Evolutionary conservation across 1,140 invertebrate species (phyloP).

Genomic region (Drosophila tsacasi): DNA sequence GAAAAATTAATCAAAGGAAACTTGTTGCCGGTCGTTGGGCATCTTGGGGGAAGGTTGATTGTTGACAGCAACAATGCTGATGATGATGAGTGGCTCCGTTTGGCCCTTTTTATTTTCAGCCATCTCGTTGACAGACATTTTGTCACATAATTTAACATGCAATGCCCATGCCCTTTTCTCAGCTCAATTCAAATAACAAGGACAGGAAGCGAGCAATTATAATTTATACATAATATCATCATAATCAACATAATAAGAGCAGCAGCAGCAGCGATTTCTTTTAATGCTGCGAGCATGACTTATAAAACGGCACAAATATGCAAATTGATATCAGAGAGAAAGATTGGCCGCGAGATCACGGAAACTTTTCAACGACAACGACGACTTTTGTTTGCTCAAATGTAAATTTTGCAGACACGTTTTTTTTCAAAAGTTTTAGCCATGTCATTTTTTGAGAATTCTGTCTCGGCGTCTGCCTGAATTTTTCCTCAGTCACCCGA

Average conservation of each 20-base stretch:
- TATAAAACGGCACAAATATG: conserved; percentile 26
- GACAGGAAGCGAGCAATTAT: conserved; percentile 70
- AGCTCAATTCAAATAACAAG: conserved; percentile 36
- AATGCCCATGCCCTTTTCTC: conserved; percentile 42
- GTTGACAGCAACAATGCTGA: conserved; percentile 48
- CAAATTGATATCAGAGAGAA: conserved; percentile 39
- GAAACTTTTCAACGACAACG: conserved; percentile 20
- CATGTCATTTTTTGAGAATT: conserved; percentile 48
- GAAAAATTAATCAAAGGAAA: conserved; percentile 75
- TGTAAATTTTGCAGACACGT: conserved; percentile 51
- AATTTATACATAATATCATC: conserved; percentile 66
- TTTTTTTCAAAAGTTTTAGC: conserved; percentile 9
- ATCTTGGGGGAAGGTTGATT: conserved; percentile 24
- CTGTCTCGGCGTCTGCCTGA: conserved; percentile 9
- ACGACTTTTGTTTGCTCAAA: conserved; percentile 14
- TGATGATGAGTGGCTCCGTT: conserved; percentile 60
- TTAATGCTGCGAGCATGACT: conserved; percentile 19
- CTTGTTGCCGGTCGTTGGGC: conserved; percentile 48
- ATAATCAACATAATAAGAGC: conserved; percentile 60
- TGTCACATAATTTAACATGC: conserved; percentile 81
- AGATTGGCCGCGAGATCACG: conserved; percentile 26
- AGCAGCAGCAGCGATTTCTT: conserved; percentile 23
- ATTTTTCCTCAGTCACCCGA: conserved; percentile 12
- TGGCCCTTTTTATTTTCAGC: conserved; percentile 36
- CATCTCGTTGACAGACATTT: conserved; percentile 78